These are phyloP conservation scores for Misgurnus anguillicaudatus DNA, from an alignment of 2,113 vertebrate genomes.

Conservation along the genomic window DNA sequence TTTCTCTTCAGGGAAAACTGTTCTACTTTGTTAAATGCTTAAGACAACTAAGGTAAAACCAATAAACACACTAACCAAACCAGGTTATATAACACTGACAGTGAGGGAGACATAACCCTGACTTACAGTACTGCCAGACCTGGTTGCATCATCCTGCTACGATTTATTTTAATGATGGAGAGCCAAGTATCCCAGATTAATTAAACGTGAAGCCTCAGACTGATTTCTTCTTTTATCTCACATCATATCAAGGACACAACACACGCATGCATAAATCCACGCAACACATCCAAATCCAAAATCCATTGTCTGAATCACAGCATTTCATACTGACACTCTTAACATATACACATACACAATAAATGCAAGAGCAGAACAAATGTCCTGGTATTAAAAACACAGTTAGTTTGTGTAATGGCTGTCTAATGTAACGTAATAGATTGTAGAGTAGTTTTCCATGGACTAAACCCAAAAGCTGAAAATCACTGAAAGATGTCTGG, in stretches of 20 bases:
- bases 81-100: neutral
- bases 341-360: neutral
- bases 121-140: neutral
- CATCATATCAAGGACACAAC: neutral
- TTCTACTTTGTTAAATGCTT: neutral
- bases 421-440: conserved; percentile 26
- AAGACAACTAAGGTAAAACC: neutral
- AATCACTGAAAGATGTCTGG: conserved; percentile 16
- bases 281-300: neutral
- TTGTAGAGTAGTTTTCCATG: neutral
- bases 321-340: neutral
- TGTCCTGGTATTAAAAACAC: neutral
- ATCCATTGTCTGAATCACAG: neutral
- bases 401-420: conserved; percentile 1
- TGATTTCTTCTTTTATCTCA: neutral
- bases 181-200: neutral
- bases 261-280: conserved; percentile 4
- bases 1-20: neutral
- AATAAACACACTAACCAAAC: neutral
- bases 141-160: neutral
- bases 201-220: conserved; percentile 7
- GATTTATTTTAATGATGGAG: neutral
- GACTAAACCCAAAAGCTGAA: conserved; percentile 11
- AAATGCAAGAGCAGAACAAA: neutral
- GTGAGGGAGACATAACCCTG: neutral